Percentiles rank a stretch among this genome's conserved stretches.
Conservation (phyloP, 2,888 invertebrate species). For the Strigamia transsilvanica region DNA sequence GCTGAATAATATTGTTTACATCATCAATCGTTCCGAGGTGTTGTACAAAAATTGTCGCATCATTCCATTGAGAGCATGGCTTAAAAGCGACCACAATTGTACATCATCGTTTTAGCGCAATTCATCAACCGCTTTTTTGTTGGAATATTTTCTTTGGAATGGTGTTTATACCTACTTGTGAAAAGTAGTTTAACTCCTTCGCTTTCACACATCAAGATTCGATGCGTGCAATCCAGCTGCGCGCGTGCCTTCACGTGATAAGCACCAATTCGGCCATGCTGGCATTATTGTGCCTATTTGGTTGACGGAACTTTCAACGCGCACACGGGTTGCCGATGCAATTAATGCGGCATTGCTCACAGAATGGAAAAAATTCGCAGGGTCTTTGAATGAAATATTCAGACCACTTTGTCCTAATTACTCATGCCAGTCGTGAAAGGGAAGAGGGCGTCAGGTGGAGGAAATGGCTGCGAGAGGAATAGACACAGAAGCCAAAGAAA, state of each 20-base stretch:
- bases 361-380: slow-evolving; percentile 1
- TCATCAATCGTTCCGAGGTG: not conserved
- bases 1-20: not conserved
- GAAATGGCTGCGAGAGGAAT: slow-evolving; percentile 29
- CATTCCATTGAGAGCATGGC: no score
- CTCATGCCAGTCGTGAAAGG: slow-evolving; percentile 39
- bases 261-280: slow-evolving; percentile 26
- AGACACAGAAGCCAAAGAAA: not conserved
- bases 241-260: slow-evolving; percentile 30
- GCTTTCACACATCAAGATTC: slow-evolving; percentile 10
- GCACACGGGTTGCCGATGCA: slow-evolving; percentile 16
- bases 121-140: no score
- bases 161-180: not conserved
- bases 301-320: slow-evolving; percentile 6
- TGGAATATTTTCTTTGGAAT: not conserved
- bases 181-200: slow-evolving; percentile 15
- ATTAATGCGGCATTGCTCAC: slow-evolving; percentile 22
- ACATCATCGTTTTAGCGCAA: not conserved
- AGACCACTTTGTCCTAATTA: slow-evolving; percentile 35
- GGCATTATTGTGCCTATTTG: slow-evolving; percentile 30
- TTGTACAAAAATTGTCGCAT: no score
- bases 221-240: slow-evolving; percentile 21
- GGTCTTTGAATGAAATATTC: slow-evolving; percentile 44
- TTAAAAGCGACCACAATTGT: no score
- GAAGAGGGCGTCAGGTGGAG: slow-evolving; percentile 29